Evolutionary conservation across 2,797 vertebrate genomes (phyloP).

Genomic region (Pseudomugil tenellus): DNA sequence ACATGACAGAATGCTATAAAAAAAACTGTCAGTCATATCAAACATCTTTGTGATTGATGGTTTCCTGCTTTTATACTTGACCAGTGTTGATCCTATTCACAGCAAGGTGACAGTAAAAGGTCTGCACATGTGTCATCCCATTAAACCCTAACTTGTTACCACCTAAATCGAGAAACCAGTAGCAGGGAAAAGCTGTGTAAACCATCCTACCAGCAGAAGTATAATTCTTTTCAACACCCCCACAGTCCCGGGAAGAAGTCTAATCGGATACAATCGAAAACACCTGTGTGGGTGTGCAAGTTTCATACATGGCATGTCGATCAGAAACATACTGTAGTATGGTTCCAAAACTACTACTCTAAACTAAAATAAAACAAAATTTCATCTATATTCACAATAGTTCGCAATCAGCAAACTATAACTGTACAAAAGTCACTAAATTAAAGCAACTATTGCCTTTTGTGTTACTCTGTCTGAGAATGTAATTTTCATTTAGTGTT

Average conservation of each 20-base stretch:
- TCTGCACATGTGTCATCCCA: background rate
- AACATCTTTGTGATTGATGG: background rate
- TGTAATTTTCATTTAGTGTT: background rate
- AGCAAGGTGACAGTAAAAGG: too few species aligned
- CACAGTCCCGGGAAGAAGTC: background rate
- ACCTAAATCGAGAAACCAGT: background rate
- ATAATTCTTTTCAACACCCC: background rate
- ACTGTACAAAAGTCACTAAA: too few species aligned
- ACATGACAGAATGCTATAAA: too few species aligned
- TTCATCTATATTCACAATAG: too few species aligned
- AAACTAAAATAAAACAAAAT: too few species aligned
- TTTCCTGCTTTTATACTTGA: too few species aligned
- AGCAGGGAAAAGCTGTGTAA: background rate
- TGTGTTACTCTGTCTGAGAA: background rate
- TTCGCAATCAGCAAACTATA: background rate
- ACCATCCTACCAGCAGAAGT: background rate
- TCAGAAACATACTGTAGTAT: background rate
- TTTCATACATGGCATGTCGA: background rate
- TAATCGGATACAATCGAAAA: conserved; percentile 3
- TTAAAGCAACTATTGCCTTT: background rate
- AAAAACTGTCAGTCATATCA: too few species aligned
- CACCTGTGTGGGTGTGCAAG: background rate
- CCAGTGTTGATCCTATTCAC: too few species aligned
- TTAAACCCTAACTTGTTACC: background rate
- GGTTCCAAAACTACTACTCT: background rate